Evolutionary conservation across 2,797 vertebrate genomes (phyloP).

Genomic region (Sebastes paucispinis): DNA sequence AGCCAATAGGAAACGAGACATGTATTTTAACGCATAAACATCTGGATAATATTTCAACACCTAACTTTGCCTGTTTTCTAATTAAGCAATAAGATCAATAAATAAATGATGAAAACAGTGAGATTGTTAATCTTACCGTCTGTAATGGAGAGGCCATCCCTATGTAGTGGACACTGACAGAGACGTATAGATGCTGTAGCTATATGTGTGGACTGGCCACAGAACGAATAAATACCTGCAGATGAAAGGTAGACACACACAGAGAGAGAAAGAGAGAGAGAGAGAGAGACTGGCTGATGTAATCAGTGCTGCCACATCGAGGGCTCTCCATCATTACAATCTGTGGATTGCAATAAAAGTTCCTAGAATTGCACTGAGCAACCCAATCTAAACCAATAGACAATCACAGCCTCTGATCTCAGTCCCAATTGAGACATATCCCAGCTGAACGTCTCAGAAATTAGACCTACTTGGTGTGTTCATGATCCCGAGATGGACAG

Average conservation of each 20-base stretch:
- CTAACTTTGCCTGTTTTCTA: background rate
- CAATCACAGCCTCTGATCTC: conserved; percentile 77
- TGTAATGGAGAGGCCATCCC: conserved; percentile 42
- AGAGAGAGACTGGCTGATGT: conserved; percentile 69
- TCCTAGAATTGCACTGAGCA: conserved; percentile 72
- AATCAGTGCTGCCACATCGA: conserved; percentile 75
- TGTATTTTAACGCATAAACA: conserved; percentile 29
- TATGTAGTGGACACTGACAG: conserved; percentile 49
- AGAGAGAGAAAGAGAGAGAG: background rate
- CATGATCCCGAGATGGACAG: conserved; percentile 61
- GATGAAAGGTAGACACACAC: conserved; percentile 78
- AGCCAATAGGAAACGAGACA: conserved; percentile 22
- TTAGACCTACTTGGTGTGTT: conserved; percentile 63
- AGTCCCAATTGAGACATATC: conserved; percentile 76
- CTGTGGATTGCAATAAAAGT: conserved; percentile 73
- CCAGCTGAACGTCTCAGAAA: conserved; percentile 67
- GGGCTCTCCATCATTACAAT: conserved; percentile 81
- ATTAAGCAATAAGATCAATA: conserved; percentile 24
- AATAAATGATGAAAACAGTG: conserved; percentile 27
- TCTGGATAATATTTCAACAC: conserved; percentile 4
- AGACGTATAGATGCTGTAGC: conserved; percentile 70
- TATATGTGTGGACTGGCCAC: conserved; percentile 76
- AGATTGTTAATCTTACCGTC: conserved; percentile 51
- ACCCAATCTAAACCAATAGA: conserved; percentile 71
- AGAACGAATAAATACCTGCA: conserved; percentile 79